These are phyloP conservation scores for Babylonia areolata DNA, from an alignment of 1,140 invertebrate species.

Conservation along the genomic window DNA sequence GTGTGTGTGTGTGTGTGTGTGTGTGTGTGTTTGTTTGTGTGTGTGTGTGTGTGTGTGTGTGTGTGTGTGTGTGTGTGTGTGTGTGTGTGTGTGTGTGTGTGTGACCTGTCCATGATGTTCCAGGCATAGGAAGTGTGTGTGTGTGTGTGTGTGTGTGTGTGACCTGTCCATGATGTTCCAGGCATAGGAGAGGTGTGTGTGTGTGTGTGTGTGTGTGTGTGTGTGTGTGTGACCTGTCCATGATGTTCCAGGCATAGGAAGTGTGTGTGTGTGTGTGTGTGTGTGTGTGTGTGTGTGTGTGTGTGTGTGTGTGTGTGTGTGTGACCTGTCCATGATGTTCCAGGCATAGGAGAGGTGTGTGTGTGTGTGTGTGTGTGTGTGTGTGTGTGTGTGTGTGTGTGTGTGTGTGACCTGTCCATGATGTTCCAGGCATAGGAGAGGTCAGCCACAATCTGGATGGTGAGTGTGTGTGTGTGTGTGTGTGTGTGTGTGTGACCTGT, in stretches of 20 bases:
- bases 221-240: neutral
- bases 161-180: slow-evolving; percentile 86
- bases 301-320: neutral
- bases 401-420: no score
- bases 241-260: no score
- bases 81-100: neutral
- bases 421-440: no score
- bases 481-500: neutral
- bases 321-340: slow-evolving; percentile 91
- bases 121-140: no score
- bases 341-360: slow-evolving; percentile 97
- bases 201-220: no score
- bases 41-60: no score
- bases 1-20: no score
- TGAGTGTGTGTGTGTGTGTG: slow-evolving; percentile 79
- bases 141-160: neutral
- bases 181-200: slow-evolving; percentile 95
- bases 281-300: no score
- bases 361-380: slow-evolving; percentile 93
- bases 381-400: no score
- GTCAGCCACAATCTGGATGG: slow-evolving; percentile 94
- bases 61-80: neutral
- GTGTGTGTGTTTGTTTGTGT: no score
- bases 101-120: no score
- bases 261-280: no score